Percentiles rank a stretch among this genome's conserved stretches.
Evolutionary conservation across 2,797 vertebrate genomes (phyloP).

Genomic region (Natrix natrix): DNA sequence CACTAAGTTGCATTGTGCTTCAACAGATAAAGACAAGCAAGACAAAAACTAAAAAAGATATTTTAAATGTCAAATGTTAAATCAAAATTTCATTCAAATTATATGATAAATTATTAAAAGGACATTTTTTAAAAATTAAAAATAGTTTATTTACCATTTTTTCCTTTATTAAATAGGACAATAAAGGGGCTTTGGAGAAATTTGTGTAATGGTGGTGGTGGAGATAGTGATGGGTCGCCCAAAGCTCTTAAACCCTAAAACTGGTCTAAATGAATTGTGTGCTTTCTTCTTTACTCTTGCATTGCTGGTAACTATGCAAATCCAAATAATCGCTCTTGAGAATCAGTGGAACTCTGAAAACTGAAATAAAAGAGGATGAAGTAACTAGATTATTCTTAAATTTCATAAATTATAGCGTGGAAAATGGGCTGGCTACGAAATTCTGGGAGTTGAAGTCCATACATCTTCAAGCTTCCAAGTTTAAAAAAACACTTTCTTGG

Average conservation of each 20-base stretch:
- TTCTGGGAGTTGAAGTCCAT: background rate
- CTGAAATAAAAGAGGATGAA: background rate
- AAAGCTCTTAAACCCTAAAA: background rate
- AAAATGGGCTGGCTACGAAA: background rate
- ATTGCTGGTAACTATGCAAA: background rate
- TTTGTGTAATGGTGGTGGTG: background rate
- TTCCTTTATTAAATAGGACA: background rate
- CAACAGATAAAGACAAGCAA: background rate
- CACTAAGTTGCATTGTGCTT: background rate
- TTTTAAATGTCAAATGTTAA: background rate
- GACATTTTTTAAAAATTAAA: background rate
- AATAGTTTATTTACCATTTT: background rate
- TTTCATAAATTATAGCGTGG: background rate
- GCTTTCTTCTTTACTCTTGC: background rate
- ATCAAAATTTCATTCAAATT: background rate
- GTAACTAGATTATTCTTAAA: background rate
- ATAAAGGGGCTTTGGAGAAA: background rate
- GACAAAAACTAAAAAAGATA: background rate
- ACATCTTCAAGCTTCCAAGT: background rate
- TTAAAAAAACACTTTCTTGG: background rate
- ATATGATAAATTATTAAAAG: background rate
- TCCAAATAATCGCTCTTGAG: background rate
- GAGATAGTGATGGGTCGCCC: background rate
- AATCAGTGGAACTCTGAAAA: background rate
- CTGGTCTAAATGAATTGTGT: background rate